Conservation (phyloP, 1,140 invertebrate genomes). For the Drosophila equinoxialis region DNA sequence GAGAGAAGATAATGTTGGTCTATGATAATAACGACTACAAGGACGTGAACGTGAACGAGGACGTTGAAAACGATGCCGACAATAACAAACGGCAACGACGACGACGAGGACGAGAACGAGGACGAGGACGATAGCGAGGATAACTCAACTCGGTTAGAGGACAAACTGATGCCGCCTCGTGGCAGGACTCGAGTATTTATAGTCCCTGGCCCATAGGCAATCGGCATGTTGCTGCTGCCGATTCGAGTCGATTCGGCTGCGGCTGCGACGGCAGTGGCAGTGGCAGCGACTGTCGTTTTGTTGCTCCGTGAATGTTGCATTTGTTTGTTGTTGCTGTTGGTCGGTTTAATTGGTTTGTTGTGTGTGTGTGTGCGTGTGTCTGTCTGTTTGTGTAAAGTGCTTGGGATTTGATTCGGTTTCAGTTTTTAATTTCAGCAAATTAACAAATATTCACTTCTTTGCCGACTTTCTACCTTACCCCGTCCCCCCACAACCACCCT, state of each 20-base stretch:
- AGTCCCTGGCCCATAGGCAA: conserved; percentile 35
- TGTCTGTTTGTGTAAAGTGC: conserved; percentile 6
- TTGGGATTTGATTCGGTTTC: conserved; percentile 24
- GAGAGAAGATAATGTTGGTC: no score
- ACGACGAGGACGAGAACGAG: neutral
- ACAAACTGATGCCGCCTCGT: conserved; percentile 68
- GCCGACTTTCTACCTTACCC: no score
- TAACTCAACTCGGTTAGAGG: conserved; percentile 66
- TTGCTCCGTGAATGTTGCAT: conserved; percentile 14
- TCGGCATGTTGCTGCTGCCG: conserved; percentile 40
- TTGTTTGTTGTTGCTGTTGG: conserved; percentile 25
- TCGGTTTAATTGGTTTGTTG: conserved; percentile 35
- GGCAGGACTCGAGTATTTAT: conserved; percentile 67
- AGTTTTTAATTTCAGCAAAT: conserved; percentile 27
- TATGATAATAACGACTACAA: neutral
- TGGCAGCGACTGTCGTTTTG: neutral
- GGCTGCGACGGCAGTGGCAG: conserved; percentile 10
- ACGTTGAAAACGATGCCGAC: neutral
- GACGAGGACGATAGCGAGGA: neutral
- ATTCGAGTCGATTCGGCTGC: conserved; percentile 10
- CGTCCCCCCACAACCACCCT: no score
- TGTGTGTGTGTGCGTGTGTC: conserved; percentile 21
- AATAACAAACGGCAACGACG: neutral
- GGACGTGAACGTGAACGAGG: neutral
- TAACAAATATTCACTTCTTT: conserved; percentile 12